A percentile compares a stretch with the other conserved stretches of the same genome.
These are phyloP conservation scores for Apteryx mantelli DNA, from an alignment of 2,113 vertebrate species.

Conservation along the genomic window DNA sequence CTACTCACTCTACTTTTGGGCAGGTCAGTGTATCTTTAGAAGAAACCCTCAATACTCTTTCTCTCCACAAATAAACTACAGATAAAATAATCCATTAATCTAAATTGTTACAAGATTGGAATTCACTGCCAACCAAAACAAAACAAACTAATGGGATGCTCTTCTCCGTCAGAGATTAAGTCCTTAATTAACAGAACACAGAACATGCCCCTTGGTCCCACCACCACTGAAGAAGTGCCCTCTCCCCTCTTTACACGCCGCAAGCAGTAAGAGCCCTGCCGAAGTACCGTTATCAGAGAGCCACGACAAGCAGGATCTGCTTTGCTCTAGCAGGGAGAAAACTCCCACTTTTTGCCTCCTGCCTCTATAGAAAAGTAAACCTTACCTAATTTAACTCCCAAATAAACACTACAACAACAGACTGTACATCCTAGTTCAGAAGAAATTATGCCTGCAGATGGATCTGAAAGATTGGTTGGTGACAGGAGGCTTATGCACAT, in stretches of 20 bases:
- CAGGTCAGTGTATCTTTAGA: slow-evolving; percentile 39
- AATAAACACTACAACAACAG: not conserved
- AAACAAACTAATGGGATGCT: slow-evolving; percentile 40
- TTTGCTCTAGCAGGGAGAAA: slow-evolving; percentile 10
- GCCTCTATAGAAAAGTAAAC: not conserved
- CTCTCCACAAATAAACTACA: slow-evolving; percentile 20
- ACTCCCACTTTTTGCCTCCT: not conserved
- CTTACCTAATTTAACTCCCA: not conserved
- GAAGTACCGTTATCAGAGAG: slow-evolving; percentile 32
- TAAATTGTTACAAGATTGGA: slow-evolving; percentile 59
- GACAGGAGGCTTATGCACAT: not conserved
- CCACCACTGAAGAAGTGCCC: slow-evolving; percentile 33
- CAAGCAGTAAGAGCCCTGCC: slow-evolving; percentile 33
- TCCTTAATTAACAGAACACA: slow-evolving; percentile 41
- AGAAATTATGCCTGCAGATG: not conserved
- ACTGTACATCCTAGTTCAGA: accelerated
- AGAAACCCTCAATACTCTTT: slow-evolving; percentile 35
- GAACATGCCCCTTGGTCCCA: slow-evolving; percentile 35
- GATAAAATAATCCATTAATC: slow-evolving; percentile 66
- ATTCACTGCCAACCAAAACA: slow-evolving; percentile 57
- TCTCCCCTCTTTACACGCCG: not conserved
- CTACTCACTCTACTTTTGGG: slow-evolving; percentile 23
- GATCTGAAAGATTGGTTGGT: not conserved
- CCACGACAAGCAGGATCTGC: not conserved
- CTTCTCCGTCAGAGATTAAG: slow-evolving; percentile 62